Evolutionary conservation across 2,113 vertebrate genomes (phyloP).

Genomic region (Crotalus helleri): DNA sequence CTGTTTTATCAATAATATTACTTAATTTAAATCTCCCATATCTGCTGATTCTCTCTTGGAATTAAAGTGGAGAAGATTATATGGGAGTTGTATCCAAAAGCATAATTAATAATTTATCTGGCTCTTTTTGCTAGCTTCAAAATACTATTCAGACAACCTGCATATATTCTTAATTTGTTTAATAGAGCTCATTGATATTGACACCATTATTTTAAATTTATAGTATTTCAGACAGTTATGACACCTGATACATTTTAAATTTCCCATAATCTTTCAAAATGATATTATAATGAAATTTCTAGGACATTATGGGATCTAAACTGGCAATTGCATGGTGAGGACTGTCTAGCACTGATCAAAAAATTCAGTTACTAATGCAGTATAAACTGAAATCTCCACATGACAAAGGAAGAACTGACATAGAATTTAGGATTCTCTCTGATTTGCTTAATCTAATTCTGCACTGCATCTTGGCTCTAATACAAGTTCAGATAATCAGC

Average conservation of each 20-base stretch:
- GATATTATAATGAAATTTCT: neutral
- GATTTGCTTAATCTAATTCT: neutral
- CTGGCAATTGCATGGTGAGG: neutral
- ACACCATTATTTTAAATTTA: neutral
- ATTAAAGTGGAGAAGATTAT: neutral
- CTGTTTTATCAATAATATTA: neutral
- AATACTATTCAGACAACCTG: neutral
- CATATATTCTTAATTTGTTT: neutral
- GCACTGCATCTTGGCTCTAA: neutral
- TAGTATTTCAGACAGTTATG: neutral
- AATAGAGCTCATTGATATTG: neutral
- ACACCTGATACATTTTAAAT: neutral
- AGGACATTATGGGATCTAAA: neutral
- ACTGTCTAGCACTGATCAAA: neutral
- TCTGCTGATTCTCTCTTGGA: neutral
- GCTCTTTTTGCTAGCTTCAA: neutral
- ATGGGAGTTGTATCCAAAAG: neutral
- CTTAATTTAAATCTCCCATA: neutral
- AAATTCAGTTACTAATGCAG: neutral
- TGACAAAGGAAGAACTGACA: neutral
- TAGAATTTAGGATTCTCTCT: neutral
- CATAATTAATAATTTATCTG: neutral
- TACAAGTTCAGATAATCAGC: neutral
- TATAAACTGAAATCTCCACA: neutral
- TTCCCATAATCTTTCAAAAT: neutral